A percentile compares a stretch with the other conserved stretches of the same genome.
These are phyloP conservation scores for Varanus salvator DNA, from an alignment of 2,113 vertebrate species.

Conservation along the genomic window DNA sequence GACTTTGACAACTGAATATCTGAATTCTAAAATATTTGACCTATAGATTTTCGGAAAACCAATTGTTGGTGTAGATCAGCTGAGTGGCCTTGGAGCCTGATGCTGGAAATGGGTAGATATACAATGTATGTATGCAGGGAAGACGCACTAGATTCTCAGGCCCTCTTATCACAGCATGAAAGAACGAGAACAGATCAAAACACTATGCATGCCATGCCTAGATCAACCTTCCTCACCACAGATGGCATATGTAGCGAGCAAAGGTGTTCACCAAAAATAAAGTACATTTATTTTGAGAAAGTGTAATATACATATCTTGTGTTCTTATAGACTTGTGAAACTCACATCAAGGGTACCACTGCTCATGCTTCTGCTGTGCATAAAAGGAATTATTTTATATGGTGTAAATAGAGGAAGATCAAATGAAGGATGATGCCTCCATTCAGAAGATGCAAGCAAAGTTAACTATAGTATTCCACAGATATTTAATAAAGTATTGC, in stretches of 20 bases:
- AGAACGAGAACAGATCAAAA: not conserved
- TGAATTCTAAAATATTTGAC: not conserved
- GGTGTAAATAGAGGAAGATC: not conserved
- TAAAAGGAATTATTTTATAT: not conserved
- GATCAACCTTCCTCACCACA: not conserved
- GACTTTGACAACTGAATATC: not conserved
- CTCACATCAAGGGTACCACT: not conserved
- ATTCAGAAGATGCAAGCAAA: slow-evolving; percentile 45
- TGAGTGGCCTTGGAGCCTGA: not conserved
- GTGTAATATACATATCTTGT: not conserved
- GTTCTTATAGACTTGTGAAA: not conserved
- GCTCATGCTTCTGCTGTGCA: slow-evolving; percentile 27
- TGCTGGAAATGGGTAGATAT: not conserved
- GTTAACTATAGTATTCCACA: slow-evolving; percentile 58
- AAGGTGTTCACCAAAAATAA: not conserved
- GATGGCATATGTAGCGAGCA: not conserved
- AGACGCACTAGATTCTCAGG: not conserved
- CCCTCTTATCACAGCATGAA: not conserved
- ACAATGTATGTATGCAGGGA: not conserved
- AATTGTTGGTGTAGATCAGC: not conserved
- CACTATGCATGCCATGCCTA: no score
- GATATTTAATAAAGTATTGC: slow-evolving; percentile 63
- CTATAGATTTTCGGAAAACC: not conserved
- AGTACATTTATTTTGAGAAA: not conserved
- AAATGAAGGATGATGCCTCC: not conserved